phyloP scores from a whole-genome alignment of 2,797 vertebrate species.

The Okamejei kenojei region DNA sequence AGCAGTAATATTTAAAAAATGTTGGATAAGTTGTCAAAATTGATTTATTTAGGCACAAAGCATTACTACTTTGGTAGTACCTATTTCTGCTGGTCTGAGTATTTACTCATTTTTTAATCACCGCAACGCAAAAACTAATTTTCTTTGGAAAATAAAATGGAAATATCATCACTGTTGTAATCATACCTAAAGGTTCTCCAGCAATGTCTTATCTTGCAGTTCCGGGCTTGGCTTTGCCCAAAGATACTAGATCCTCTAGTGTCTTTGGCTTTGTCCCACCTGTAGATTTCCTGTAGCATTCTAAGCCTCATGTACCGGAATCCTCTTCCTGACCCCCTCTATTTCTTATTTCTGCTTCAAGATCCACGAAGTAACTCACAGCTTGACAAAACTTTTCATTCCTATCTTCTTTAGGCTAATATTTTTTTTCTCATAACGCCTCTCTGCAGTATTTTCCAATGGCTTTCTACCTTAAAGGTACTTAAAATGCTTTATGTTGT shows the following conservation, averaged over 20 bases:
- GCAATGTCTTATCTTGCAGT: no score
- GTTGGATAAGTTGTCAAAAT: not conserved
- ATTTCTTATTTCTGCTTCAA: not conserved
- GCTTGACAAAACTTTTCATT: not conserved
- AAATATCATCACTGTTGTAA: no score
- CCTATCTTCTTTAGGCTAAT: not conserved
- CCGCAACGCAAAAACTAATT: not conserved
- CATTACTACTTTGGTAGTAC: not conserved
- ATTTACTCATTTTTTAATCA: not conserved
- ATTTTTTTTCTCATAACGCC: not conserved
- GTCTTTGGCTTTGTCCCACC: no score
- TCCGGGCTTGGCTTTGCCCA: no score
- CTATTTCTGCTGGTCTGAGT: not conserved
- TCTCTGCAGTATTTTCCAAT: not conserved
- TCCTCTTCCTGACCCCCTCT: no score
- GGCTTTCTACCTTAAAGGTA: not conserved
- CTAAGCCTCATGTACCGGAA: not conserved
- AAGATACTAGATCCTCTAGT: no score
- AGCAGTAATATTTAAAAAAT: not conserved
- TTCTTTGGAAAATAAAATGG: not conserved
- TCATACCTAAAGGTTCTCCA: no score
- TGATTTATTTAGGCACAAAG: not conserved
- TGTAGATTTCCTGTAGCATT: not conserved
- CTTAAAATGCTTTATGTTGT: conserved; percentile 1
- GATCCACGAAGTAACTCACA: not conserved